Conservation (phyloP, 2,797 vertebrate species). For the Sebastes miniatus region DNA sequence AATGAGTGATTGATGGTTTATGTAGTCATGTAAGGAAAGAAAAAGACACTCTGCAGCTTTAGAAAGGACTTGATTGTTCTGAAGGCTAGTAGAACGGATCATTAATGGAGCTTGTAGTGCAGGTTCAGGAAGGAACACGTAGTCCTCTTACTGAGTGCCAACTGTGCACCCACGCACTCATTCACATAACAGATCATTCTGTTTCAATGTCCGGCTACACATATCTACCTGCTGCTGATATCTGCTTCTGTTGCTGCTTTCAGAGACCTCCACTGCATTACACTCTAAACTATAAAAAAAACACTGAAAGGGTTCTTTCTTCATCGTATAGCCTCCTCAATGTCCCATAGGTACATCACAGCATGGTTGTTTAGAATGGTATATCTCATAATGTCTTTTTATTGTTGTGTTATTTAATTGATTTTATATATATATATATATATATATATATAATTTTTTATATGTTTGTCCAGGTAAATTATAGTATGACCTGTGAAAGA, state of each 20-base stretch:
- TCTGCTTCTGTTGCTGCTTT: conserved; percentile 6
- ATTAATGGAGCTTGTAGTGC: conserved; percentile 4
- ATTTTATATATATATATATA: too few species aligned
- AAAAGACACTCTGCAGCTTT: background rate
- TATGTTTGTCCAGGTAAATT: background rate
- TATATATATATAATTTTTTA: too few species aligned
- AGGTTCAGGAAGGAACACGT: conserved; percentile 22
- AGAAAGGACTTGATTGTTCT: conserved; percentile 14
- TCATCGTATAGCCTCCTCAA: background rate
- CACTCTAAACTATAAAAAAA: background rate
- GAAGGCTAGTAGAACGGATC: background rate
- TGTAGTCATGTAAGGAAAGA: background rate
- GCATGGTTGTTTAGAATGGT: background rate
- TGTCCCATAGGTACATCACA: background rate
- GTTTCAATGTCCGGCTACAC: conserved; percentile 11
- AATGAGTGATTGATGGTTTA: background rate
- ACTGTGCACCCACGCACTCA: background rate
- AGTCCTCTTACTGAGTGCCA: conserved; percentile 1
- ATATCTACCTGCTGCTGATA: conserved; percentile 6
- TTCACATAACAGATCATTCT: conserved; percentile 6
- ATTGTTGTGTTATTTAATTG: background rate
- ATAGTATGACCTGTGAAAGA: background rate
- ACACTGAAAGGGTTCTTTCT: background rate
- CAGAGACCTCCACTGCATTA: background rate
- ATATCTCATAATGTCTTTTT: background rate